A percentile compares a stretch with the other conserved stretches of the same genome.
Evolutionary conservation across 2,797 vertebrate species (phyloP).

Genomic region (Hippoglossus hippoglossus): DNA sequence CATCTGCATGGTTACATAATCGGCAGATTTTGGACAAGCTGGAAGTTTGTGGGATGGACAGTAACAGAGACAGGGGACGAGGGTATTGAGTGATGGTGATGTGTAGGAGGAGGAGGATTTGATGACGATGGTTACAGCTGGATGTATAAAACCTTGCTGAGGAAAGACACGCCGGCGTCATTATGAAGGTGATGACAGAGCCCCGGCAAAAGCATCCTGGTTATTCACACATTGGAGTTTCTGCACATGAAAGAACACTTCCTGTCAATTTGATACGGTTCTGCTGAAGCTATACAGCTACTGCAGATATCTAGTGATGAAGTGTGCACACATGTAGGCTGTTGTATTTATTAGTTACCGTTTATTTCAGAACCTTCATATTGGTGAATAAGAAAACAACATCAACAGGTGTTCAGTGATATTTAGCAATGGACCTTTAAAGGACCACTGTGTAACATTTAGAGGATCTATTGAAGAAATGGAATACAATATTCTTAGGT

Average conservation of each 20-base stretch:
- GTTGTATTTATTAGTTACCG: no score
- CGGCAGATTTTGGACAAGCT: constrained; percentile 64
- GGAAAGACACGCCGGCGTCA: constrained; percentile 20
- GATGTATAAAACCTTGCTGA: constrained; percentile 3
- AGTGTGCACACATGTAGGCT: background rate
- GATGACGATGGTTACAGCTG: constrained; percentile 24
- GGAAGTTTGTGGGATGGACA: constrained; percentile 69
- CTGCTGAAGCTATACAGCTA: no score
- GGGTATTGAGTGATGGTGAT: constrained; percentile 22
- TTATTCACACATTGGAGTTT: constrained; percentile 7
- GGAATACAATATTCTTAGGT: no score
- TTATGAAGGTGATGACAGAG: constrained; percentile 8
- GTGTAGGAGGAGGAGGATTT: constrained; percentile 49
- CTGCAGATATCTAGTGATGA: background rate
- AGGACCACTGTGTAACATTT: no score
- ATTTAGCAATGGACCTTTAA: no score
- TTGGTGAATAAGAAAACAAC: background rate
- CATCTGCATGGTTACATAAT: constrained; percentile 77
- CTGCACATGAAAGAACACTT: background rate
- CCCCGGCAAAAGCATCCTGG: background rate
- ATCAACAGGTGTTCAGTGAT: background rate
- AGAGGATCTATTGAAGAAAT: no score
- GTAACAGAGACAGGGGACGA: constrained; percentile 6
- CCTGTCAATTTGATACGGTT: background rate
- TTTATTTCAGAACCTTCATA: background rate